A percentile compares a stretch with the other conserved stretches of the same genome.
These are phyloP conservation scores for Drosophila borborema DNA, from an alignment of 2,888 invertebrate genomes.

Conservation along the genomic window DNA sequence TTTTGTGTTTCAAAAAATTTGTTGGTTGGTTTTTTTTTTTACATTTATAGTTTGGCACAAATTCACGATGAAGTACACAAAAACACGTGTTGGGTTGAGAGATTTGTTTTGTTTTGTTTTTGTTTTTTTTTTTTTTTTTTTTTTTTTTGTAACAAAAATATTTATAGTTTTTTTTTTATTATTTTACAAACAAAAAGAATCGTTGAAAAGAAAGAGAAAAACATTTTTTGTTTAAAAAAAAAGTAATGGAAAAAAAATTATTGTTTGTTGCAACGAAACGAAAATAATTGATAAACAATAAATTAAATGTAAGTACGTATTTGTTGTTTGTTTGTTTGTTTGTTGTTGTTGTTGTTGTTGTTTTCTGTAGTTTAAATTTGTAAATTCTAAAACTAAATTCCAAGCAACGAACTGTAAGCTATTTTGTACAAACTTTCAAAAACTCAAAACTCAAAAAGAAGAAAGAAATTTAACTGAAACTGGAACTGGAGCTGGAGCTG, in stretches of 20 bases:
- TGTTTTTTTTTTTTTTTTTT: slow-evolving; percentile 52
- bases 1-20: slow-evolving; percentile 75
- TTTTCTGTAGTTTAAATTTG: slow-evolving; percentile 59
- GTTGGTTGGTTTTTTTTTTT: slow-evolving; percentile 45
- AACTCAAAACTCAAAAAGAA: slow-evolving; percentile 46
- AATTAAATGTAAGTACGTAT: slow-evolving; percentile 74
- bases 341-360: slow-evolving; percentile 52
- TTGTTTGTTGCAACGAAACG: slow-evolving; percentile 63
- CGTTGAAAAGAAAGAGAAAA: slow-evolving; percentile 80
- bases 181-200: slow-evolving; percentile 71
- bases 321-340: slow-evolving; percentile 74
- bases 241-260: slow-evolving; percentile 62
- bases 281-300: slow-evolving; percentile 64
- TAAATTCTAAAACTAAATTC: slow-evolving; percentile 67
- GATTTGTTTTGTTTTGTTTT: slow-evolving; percentile 49
- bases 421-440: slow-evolving; percentile 54
- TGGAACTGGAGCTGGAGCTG: slow-evolving; percentile 31
- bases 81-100: slow-evolving; percentile 67
- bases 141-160: slow-evolving; percentile 62
- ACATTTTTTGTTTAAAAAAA: slow-evolving; percentile 75
- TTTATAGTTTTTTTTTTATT: slow-evolving; percentile 54
- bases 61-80: slow-evolving; percentile 66
- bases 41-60: slow-evolving; percentile 65
- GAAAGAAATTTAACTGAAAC: not conserved
- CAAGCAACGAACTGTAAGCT: slow-evolving; percentile 73